Evolutionary conservation across 2,888 invertebrate species (phyloP), one percentile per base, ranked within the genome.

Genomic region (Meliscaeva auricollis): DNA sequence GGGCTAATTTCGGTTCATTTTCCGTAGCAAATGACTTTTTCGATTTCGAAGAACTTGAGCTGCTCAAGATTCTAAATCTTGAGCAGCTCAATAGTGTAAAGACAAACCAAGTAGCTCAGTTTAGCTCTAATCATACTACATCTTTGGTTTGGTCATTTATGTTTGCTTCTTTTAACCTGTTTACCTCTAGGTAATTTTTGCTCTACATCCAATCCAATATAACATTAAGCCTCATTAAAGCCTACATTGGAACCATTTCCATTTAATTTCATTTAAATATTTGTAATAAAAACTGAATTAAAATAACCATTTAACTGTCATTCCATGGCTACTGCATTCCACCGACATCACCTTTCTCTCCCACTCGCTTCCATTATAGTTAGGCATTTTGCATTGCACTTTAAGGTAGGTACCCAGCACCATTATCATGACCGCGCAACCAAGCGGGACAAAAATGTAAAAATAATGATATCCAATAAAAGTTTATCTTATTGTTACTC

Each of bases 401-500:
- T 2, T 9, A 20, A 26, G 35, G 30, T 15, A 44, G 26, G 26
- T n/a, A 3, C 60, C 1, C 11, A 35, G 17, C 1, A 30, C 62
- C 44, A 62, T 62, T 44, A 62, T 62, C 62, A 46, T 30, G 38
- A 41, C 58, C 20, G 17, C 38, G n/a, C n/a, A n/a, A n/a, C n/a
- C n/a, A n/a, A n/a, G n/a, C n/a, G n/a, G n/a, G n/a, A n/a, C n/a
- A n/a, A 7, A 8, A 11, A 9, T 64, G 15, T 15, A 30, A 66
- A 66, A 69, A 77, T 38, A 58, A 20, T 38, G 58, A 35, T 38
- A 20, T 54, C 74, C 56, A 79, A 74, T 79, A 83, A 83, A 79
- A 79, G 30, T 75, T 75, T 84, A 84, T 84, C 84, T 80, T 62
- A 80, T 75, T 84, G 80, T 75, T 60, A 60, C n/a, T 13, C 66